These are phyloP conservation scores for Tragelaphus strepsiceros DNA, from an alignment of 2,113 vertebrate genomes.

Conservation along the genomic window DNA sequence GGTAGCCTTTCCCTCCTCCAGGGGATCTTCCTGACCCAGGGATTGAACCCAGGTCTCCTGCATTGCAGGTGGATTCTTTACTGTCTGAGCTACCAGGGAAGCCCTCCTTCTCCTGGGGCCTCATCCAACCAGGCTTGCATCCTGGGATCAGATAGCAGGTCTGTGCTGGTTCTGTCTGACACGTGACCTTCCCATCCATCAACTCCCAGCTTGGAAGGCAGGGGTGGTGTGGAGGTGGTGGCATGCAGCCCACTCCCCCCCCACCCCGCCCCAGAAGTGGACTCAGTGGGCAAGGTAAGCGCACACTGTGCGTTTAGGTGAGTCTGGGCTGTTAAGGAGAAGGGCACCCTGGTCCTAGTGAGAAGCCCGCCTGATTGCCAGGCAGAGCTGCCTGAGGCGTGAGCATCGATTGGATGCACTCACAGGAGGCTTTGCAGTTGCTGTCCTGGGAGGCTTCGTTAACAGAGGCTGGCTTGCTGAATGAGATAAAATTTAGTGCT, in stretches of 20 bases:
- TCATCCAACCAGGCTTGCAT: constrained; percentile 36
- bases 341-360: constrained; percentile 52
- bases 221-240: background rate
- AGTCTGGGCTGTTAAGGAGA: constrained; percentile 58
- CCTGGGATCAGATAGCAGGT: constrained; percentile 32
- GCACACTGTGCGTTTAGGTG: constrained; percentile 12
- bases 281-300: background rate
- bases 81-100: background rate
- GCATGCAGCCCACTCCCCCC: background rate
- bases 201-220: background rate
- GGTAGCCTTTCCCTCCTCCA: background rate
- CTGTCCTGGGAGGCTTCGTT: constrained; percentile 82
- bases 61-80: background rate
- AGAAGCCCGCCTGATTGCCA: constrained; percentile 76
- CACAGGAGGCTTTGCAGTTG: constrained; percentile 71
- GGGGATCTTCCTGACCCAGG: background rate
- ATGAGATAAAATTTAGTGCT: constrained; percentile 84
- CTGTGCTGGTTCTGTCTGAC: background rate
- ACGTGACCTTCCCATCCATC: background rate
- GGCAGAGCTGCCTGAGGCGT: constrained; percentile 62
- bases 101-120: background rate
- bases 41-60: background rate
- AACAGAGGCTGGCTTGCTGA: constrained; percentile 83
- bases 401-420: constrained; percentile 78
- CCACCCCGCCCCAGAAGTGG: background rate